Conservation (phyloP, 2,797 vertebrate species). For the Mycteria americana region DNA sequence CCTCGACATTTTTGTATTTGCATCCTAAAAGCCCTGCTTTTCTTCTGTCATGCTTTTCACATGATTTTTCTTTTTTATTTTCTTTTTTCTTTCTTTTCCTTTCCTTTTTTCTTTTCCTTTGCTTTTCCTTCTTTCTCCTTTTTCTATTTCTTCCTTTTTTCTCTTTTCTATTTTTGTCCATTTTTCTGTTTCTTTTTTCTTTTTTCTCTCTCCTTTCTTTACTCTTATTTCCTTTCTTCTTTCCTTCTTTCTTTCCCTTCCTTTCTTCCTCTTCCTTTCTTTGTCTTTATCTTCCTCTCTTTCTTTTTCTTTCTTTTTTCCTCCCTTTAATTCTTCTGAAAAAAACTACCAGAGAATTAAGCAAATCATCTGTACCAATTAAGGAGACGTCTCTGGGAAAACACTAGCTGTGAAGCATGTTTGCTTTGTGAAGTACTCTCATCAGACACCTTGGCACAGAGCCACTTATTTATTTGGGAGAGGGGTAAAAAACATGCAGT, state of each 20-base stretch:
- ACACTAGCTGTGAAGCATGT: not conserved
- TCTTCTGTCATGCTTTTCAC: not conserved
- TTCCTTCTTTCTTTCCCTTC: not conserved
- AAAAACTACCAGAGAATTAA: not conserved
- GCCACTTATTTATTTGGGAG: not conserved
- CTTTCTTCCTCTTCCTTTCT: not conserved
- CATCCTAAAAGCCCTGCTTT: not conserved
- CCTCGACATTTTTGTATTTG: not conserved
- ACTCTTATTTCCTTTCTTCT: accelerated
- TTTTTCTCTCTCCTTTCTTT: not conserved
- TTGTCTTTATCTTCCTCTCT: not conserved
- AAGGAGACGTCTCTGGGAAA: not conserved
- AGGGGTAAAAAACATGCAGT: not conserved
- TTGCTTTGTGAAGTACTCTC: not conserved
- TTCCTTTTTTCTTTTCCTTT: not conserved
- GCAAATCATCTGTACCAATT: not conserved
- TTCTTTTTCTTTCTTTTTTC: not conserved
- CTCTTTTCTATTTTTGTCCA: not conserved
- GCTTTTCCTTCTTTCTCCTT: not conserved
- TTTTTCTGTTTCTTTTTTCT: not conserved
- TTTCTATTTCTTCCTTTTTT: too few relatives aligned
- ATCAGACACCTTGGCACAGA: not conserved
- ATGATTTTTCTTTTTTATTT: not conserved
- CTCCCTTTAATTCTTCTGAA: not conserved
- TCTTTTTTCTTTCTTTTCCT: not conserved